Evolutionary conservation across 1,140 invertebrate species (phyloP).

Genomic region (Drosophila tani): DNA sequence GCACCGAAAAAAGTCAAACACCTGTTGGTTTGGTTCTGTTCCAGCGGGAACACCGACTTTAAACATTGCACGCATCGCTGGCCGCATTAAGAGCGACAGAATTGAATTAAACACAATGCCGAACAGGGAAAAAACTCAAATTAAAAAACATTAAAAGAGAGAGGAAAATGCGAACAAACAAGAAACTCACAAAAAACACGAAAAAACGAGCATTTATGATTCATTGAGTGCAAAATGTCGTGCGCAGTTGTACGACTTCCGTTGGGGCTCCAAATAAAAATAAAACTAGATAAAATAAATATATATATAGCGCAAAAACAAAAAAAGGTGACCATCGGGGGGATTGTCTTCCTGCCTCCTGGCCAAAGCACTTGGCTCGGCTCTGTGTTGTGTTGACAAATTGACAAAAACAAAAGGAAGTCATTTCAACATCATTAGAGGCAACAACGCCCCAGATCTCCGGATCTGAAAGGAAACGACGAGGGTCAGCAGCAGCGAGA

Average conservation of each 20-base stretch:
- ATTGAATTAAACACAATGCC: conserved; percentile 56
- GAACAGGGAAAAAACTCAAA: conserved; percentile 17
- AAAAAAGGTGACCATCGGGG: conserved; percentile 45
- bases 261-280: conserved; percentile 33
- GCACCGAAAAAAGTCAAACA: conserved; percentile 31
- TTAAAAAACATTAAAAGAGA: conserved; percentile 20
- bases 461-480: conserved; percentile 7
- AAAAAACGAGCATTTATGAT: conserved; percentile 59
- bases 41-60: conserved; percentile 21
- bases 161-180: conserved; percentile 6
- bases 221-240: conserved; percentile 77
- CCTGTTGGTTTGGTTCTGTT: conserved; percentile 32
- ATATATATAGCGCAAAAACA: conserved; percentile 6
- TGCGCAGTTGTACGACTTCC: conserved; percentile 63
- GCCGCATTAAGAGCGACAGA: conserved; percentile 53
- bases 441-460: conserved; percentile 3
- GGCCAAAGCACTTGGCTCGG: not conserved
- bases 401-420: conserved; percentile 63
- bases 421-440: conserved; percentile 62
- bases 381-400: conserved; percentile 59
- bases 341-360: conserved; percentile 26
- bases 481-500: not conserved
- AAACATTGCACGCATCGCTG: conserved; percentile 62
- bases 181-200: not conserved
- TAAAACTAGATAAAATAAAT: conserved; percentile 23